These are phyloP conservation scores for Cryptotis parvus DNA, from an alignment of 2,113 vertebrate genomes.

Conservation along the genomic window DNA sequence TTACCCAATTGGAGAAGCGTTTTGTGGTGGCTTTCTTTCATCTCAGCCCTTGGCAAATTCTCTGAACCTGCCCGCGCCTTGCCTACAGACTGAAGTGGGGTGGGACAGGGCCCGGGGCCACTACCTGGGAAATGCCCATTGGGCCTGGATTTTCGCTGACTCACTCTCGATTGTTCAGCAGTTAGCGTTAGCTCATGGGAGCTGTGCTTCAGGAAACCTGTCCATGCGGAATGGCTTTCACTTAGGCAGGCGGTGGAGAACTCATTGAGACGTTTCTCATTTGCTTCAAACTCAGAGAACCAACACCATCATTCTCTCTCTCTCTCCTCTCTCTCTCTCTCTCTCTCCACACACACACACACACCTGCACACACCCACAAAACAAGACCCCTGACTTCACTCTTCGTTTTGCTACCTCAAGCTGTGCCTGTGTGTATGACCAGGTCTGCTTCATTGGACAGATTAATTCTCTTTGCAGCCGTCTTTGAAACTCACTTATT, in stretches of 20 bases:
- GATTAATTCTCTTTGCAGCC: neutral
- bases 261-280: neutral
- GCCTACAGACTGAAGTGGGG: neutral
- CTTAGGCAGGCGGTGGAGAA: neutral
- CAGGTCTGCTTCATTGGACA: neutral
- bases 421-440: neutral
- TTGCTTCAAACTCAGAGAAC: constrained; percentile 38
- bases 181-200: constrained; percentile 28
- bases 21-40: constrained; percentile 54
- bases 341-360: no score
- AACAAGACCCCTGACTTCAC: neutral
- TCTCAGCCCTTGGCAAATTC: neutral
- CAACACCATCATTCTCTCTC: neutral
- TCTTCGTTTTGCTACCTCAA: neutral
- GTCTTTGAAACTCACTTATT: constrained; percentile 8
- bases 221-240: neutral
- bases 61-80: neutral
- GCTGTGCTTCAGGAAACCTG: constrained; percentile 50
- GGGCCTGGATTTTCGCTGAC: neutral
- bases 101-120: neutral
- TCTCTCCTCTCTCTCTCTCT: no score
- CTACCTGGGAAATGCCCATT: constrained; percentile 44
- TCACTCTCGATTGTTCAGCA: neutral
- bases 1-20: neutral
- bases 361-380: neutral